These are phyloP conservation scores for Epizoanthus rinbou DNA, from an alignment of 92 coral and sea anemone species.

Conservation along the genomic window DNA sequence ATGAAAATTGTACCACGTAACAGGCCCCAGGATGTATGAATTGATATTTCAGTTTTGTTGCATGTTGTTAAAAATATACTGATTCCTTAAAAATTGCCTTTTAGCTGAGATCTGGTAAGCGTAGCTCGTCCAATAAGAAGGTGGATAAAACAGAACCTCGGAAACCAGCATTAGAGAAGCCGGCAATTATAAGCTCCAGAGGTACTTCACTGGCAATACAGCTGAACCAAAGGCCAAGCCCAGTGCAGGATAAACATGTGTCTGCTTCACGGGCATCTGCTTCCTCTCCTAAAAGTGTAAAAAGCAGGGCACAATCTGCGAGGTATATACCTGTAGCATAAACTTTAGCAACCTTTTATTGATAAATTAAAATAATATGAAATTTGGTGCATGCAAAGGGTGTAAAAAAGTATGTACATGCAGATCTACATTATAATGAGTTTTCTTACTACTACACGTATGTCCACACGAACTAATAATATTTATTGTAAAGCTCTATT, in stretches of 20 bases:
- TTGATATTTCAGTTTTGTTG: too few species aligned
- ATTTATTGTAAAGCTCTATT: too few species aligned
- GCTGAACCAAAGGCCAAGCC: constrained; percentile 19
- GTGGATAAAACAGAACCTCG: neutral
- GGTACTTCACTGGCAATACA: constrained; percentile 36
- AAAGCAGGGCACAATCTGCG: neutral
- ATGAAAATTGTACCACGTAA: too few species aligned
- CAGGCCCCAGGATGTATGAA: too few species aligned
- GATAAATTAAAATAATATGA: too few species aligned
- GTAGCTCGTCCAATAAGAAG: neutral
- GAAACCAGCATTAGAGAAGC: constrained; percentile 7
- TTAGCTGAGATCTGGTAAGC: constrained; percentile 2
- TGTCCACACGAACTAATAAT: too few species aligned
- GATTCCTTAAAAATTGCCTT: neutral
- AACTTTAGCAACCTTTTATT: neutral
- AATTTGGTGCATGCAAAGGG: too few species aligned
- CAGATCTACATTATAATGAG: too few species aligned
- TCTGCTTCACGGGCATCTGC: constrained; percentile 9
- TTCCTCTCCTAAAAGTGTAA: constrained; percentile 1
- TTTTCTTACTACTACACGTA: too few species aligned
- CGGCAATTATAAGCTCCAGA: constrained; percentile 11
- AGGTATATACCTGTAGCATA: constrained; percentile 19
- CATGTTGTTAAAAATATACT: too few species aligned
- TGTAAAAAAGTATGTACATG: too few species aligned
- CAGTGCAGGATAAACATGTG: constrained; percentile 5